Percentiles rank a stretch among this genome's conserved stretches.
phyloP scores from a whole-genome alignment of 2,113 vertebrate species.

The Pedionomus torquatus region DNA sequence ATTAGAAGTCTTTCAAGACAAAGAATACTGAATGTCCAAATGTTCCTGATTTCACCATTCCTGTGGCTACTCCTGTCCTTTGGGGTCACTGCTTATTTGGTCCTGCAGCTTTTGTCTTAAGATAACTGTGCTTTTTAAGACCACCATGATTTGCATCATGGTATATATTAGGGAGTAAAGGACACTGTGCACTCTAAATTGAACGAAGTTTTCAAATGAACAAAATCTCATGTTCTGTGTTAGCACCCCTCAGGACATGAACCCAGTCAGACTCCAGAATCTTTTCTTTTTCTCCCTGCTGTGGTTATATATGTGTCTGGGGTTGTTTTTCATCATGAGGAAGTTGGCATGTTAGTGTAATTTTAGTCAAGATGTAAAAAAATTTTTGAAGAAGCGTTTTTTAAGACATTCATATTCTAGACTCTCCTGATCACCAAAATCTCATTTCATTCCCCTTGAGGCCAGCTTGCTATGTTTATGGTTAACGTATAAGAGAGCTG shows the following conservation, averaged over 20 bases:
- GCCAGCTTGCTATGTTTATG: not conserved
- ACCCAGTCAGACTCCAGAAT: not conserved
- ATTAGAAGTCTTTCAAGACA: not conserved
- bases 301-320: not conserved
- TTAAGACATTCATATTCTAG: not conserved
- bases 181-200: not conserved
- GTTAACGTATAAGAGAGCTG: not conserved
- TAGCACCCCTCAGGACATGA: rapidly evolving
- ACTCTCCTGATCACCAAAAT: not conserved
- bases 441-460: not conserved
- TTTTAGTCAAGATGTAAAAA: not conserved
- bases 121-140: not conserved
- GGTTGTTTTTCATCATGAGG: not conserved
- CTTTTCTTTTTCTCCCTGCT: not conserved
- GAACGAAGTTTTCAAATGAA: not conserved
- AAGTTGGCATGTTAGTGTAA: not conserved
- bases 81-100: not conserved
- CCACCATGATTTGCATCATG: not conserved
- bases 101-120: not conserved
- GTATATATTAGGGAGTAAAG: not conserved
- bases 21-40: not conserved
- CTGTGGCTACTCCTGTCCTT: not conserved
- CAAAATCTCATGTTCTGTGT: not conserved
- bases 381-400: not conserved
- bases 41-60: not conserved